phyloP scores from a whole-genome alignment of 2,797 vertebrate genomes.

The Propithecus deckenii region DNA sequence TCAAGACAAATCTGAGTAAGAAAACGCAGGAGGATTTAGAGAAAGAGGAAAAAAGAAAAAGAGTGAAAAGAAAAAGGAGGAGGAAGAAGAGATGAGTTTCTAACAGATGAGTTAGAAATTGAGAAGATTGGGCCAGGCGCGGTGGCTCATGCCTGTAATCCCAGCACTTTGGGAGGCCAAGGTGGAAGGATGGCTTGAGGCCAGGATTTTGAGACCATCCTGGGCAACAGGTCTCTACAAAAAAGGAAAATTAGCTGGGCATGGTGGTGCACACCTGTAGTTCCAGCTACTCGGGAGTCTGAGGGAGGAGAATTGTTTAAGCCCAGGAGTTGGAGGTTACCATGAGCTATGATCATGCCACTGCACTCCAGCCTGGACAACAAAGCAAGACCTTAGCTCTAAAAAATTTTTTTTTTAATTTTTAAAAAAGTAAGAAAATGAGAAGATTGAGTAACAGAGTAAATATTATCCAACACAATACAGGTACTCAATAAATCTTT shows the following conservation, averaged over 20 bases:
- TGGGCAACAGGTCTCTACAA: neutral
- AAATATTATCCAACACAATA: neutral
- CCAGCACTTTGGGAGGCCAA: neutral
- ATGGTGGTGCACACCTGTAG: neutral
- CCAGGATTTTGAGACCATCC: neutral
- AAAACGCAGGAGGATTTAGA: slow-evolving; percentile 20
- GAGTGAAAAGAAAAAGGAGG: slow-evolving; percentile 43
- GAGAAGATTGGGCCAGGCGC: neutral
- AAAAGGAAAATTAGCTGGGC: neutral
- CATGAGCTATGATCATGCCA: neutral
- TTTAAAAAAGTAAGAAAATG: neutral
- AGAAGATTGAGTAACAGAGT: neutral
- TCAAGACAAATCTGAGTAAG: neutral
- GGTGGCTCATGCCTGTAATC: neutral
- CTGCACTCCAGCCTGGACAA: neutral
- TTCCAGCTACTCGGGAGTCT: neutral
- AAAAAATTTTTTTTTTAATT: neutral
- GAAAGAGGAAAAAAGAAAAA: slow-evolving; percentile 56
- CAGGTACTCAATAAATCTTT: neutral
- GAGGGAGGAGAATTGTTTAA: neutral
- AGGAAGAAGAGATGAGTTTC: neutral
- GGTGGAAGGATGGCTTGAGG: neutral
- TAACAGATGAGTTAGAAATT: neutral
- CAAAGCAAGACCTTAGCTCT: too few relatives aligned
- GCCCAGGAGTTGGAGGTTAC: neutral